Evolutionary conservation across 2,113 vertebrate genomes (phyloP).

Genomic region (Urocitellus parryii): DNA sequence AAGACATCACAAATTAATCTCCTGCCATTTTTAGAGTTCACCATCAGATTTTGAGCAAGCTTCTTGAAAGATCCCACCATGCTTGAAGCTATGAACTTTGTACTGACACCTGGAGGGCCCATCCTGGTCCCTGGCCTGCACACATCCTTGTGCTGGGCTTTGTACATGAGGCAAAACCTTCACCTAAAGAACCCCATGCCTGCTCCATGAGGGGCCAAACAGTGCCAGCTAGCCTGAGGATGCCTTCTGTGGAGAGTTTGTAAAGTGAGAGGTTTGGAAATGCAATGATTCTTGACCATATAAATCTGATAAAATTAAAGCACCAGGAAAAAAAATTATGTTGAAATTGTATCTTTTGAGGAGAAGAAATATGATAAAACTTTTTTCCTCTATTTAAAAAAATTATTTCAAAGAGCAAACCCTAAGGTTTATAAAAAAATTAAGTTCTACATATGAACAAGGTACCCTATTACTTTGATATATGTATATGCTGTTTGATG

Average conservation of each 20-base stretch:
- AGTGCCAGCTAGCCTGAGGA: neutral
- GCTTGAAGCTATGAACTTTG: too few relatives aligned
- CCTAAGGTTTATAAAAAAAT: neutral
- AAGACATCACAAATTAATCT: neutral
- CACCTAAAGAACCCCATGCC: neutral
- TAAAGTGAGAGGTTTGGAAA: neutral
- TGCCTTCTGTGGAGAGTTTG: fast-evolving
- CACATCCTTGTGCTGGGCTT: neutral
- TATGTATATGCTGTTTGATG: too few relatives aligned
- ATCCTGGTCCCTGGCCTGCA: too few relatives aligned
- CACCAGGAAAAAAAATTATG: neutral
- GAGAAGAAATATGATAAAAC: neutral
- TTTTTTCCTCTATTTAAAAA: neutral
- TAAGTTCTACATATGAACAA: neutral
- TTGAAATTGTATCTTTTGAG: neutral
- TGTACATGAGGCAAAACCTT: neutral
- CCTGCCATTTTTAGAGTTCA: neutral
- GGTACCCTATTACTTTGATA: neutral
- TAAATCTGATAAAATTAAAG: neutral
- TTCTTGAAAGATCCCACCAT: neutral
- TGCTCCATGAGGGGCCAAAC: neutral
- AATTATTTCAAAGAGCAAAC: too few relatives aligned
- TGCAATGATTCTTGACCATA: neutral
- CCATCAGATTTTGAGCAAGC: fast-evolving
- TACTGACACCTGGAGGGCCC: too few relatives aligned